Conservation (phyloP, 2,797 vertebrate genomes). For the Carduelis carduelis region DNA sequence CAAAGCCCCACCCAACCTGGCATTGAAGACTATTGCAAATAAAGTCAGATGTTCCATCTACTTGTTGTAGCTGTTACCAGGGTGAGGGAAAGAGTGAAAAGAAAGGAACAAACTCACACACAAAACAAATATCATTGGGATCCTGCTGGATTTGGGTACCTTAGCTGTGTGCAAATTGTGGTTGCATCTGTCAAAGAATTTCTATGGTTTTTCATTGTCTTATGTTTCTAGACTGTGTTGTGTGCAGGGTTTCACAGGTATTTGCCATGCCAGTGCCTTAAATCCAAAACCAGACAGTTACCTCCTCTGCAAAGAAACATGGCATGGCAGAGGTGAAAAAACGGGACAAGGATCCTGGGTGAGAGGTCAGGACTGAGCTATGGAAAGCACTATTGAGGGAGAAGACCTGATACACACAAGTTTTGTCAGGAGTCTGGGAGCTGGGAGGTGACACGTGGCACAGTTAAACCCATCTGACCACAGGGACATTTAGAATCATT, state of each 20-base stretch:
- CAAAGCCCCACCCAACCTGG: not conserved
- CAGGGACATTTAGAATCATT: not conserved
- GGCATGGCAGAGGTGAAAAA: not conserved
- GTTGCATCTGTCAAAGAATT: not conserved
- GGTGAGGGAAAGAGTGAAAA: not conserved
- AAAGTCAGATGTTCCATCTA: not conserved
- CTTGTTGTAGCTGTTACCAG: not conserved
- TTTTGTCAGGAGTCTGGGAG: not conserved
- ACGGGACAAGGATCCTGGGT: not conserved
- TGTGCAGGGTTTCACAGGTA: not conserved
- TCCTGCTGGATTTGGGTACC: not conserved
- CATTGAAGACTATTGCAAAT: not conserved
- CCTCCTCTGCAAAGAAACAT: not conserved
- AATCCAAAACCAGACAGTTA: not conserved
- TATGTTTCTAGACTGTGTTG: not conserved
- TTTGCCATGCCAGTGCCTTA: not conserved
- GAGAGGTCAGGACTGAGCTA: not conserved
- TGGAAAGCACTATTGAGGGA: not conserved
- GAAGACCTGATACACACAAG: not conserved
- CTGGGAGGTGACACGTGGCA: fast-evolving
- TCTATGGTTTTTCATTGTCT: not conserved
- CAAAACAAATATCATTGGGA: not conserved
- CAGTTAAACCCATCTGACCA: not conserved
- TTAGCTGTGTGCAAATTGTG: not conserved
- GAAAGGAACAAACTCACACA: not conserved